Base-by-base conservation (phyloP, 2,888 invertebrate genomes). In the Conus canariensis region DNA sequence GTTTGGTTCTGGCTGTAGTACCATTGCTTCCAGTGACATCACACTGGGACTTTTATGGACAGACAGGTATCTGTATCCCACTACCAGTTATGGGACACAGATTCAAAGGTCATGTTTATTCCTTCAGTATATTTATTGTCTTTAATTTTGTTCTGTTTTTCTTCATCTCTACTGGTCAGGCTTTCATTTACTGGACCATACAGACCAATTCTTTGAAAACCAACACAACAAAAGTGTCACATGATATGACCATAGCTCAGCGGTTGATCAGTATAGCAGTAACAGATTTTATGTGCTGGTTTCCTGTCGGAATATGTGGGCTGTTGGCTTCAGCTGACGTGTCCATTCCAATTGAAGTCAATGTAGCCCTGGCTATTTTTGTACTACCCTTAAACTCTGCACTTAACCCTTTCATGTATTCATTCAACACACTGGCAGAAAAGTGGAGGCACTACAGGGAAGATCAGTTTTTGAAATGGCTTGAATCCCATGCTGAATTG, bases 41-140 rank as follows among this genome's bases (percentile, higher is more conserved):
- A 5, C 74, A 90, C 67, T 91, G 90, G 87, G 95, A 95, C 89
- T 96, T 96, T 89, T 92, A 93, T 85, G 94, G 93, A 22, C 88
- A 94, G 83, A 95, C 95, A 0, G 93, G 92, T 10, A 95, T 96
- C 2, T 96, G 96, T 91, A 91, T 96, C n/a, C 95, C 96, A 0
- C 91, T 96, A 9, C 95, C 96, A 64, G 94, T 96, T n/a, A 96
- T 96, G 14, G 93, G 94, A 59, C 94, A 95, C 83, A 92, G 93
- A 70, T 93, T 95, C 0, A 94, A 95, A n/a, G 96, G 96, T 5
- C 95, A 95, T 95, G 95, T 95, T 85, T 96, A 96, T 91, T 94
- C 95, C 9, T 93, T 95, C 10, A 94, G 94, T 5, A 92, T 96
- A 10, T 95, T 95, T 88, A 94, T 96, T 80, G 92, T 94, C 80